Percentiles rank a stretch among this genome's conserved stretches.
Conservation (phyloP, 2,888 invertebrate species). For the Callosobruchus maculatus region DNA sequence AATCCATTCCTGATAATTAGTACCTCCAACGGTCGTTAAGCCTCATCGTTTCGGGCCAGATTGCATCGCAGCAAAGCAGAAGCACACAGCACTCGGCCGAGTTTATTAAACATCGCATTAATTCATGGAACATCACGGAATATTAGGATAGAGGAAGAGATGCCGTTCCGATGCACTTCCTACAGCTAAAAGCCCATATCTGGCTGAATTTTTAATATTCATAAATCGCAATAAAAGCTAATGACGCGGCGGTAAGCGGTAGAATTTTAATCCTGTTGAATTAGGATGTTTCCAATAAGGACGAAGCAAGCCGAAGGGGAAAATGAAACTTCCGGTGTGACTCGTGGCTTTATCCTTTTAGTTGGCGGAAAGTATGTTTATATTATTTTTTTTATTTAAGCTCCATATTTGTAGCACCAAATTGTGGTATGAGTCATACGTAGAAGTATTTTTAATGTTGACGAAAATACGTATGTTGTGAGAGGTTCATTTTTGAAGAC, state of each 20-base stretch:
- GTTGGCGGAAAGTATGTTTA: no score
- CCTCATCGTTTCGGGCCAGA: background rate
- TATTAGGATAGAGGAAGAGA: background rate
- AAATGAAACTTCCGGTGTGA: no score
- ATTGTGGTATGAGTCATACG: no score
- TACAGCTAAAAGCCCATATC: slow-evolving; percentile 9
- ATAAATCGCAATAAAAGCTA: slow-evolving; percentile 40
- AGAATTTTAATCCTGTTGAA: slow-evolving; percentile 34
- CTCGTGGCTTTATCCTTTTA: no score
- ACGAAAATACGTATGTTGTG: no score
- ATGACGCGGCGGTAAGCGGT: slow-evolving; percentile 35
- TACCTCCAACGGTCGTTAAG: background rate
- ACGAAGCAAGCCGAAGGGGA: background rate
- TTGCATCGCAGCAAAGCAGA: background rate
- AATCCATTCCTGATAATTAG: background rate
- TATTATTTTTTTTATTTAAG: no score
- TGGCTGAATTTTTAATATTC: slow-evolving; percentile 36
- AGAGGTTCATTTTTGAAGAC: no score
- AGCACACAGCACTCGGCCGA: background rate
- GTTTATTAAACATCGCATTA: background rate
- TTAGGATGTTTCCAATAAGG: slow-evolving; percentile 24
- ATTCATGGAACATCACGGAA: background rate
- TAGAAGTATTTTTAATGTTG: no score
- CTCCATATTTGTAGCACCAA: no score
- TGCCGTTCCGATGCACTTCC: background rate